Conservation (phyloP, 2,113 vertebrate species). For the Xerus inauris region DNA sequence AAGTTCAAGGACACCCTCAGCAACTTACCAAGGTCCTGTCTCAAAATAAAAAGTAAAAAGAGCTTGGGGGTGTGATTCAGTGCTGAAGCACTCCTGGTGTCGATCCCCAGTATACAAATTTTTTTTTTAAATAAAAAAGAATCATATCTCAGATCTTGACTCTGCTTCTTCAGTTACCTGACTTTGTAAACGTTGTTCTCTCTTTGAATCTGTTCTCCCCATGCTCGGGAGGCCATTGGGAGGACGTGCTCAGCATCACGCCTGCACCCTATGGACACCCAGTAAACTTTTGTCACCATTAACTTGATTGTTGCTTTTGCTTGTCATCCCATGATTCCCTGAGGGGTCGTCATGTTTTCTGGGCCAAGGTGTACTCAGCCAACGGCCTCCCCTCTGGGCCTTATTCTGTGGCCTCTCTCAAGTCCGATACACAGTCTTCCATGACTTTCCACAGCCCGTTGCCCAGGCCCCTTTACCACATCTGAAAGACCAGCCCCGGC, state of each 20-base stretch:
- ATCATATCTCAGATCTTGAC: no score
- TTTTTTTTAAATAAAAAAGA: no score
- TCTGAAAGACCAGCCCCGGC: neutral
- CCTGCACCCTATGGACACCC: neutral
- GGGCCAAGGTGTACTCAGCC: fast-evolving
- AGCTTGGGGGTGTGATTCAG: no score
- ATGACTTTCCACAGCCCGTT: neutral
- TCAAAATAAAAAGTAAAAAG: no score
- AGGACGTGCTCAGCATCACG: neutral
- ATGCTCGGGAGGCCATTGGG: neutral
- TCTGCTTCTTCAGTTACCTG: neutral
- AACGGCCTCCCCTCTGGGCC: fast-evolving
- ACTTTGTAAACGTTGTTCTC: neutral
- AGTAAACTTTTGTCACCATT: neutral
- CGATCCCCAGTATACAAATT: no score
- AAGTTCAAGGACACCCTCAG: no score
- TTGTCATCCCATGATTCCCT: neutral
- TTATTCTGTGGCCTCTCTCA: neutral
- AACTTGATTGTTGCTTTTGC: neutral
- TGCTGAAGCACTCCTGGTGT: no score
- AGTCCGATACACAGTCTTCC: neutral
- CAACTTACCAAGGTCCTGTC: no score
- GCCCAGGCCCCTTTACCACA: neutral
- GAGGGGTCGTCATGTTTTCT: neutral
- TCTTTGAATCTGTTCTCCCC: neutral